These are phyloP conservation scores for Clitarchus hookeri DNA, from an alignment of 2,888 invertebrate species.

Conservation along the genomic window DNA sequence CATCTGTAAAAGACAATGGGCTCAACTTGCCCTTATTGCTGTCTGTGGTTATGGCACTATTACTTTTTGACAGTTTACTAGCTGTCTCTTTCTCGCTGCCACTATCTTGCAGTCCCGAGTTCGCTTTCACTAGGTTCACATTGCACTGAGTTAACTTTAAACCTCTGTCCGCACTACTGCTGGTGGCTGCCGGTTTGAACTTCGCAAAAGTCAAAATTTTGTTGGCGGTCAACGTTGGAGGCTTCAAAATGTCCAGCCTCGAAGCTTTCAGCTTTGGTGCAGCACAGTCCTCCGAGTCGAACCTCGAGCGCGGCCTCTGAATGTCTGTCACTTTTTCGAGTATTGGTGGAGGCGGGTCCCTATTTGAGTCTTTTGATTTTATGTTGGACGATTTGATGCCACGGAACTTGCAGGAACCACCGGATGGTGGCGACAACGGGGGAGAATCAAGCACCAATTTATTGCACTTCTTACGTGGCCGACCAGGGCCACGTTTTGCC, in stretches of 20 bases:
- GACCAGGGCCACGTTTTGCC: conserved; percentile 55
- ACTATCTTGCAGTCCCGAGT: conserved; percentile 24
- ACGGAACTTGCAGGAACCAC: background rate
- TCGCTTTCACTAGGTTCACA: conserved; percentile 51
- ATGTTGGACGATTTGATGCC: background rate
- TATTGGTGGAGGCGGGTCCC: conserved; percentile 50
- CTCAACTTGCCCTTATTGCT: conserved; percentile 4
- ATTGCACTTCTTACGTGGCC: conserved; percentile 56
- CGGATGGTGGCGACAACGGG: conserved; percentile 31
- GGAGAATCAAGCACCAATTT: conserved; percentile 33
- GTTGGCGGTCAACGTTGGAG: conserved; percentile 53
- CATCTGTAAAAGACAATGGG: background rate
- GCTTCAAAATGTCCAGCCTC: conserved; percentile 52
- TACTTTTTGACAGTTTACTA: background rate
- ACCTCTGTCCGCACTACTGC: conserved; percentile 28
- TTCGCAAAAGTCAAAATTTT: conserved; percentile 40
- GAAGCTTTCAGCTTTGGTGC: conserved; percentile 40
- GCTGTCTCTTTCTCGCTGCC: background rate
- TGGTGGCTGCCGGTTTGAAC: conserved; percentile 39
- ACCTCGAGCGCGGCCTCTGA: conserved; percentile 28
- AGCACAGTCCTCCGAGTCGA: conserved; percentile 36
- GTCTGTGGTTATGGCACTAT: background rate
- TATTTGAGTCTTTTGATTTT: conserved; percentile 20
- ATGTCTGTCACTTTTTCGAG: conserved; percentile 48
- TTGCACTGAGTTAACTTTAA: conserved; percentile 50